A percentile compares a stretch with the other conserved stretches of the same genome.
Evolutionary conservation across 1,140 invertebrate species (phyloP).

Genomic region (Trichoplusia ni): DNA sequence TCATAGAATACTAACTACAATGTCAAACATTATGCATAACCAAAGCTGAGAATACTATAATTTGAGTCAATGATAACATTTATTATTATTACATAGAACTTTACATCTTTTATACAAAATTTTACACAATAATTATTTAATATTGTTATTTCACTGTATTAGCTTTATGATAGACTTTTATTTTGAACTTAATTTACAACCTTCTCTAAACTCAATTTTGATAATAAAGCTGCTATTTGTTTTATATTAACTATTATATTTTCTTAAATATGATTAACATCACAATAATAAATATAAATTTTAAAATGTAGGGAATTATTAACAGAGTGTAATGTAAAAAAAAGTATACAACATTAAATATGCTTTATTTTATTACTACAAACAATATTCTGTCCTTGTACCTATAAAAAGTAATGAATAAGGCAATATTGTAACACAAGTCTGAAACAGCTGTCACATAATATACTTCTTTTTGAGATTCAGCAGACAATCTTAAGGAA

Average conservation of each 20-base stretch:
- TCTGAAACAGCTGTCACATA: background rate
- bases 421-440: background rate
- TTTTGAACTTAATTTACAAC: too few species aligned
- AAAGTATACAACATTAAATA: too few species aligned
- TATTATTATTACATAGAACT: background rate
- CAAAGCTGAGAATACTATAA: conserved; percentile 19
- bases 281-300: background rate
- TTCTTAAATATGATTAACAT: background rate
- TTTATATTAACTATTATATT: too few species aligned
- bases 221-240: too few species aligned
- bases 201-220: too few species aligned
- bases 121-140: background rate
- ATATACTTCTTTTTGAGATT: conserved; percentile 7
- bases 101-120: background rate
- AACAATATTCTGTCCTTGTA: conserved; percentile 7
- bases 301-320: too few species aligned
- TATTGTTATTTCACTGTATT: background rate
- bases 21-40: conserved; percentile 17
- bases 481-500: conserved; percentile 1
- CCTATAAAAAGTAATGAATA: background rate
- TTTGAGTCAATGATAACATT: conserved; percentile 1
- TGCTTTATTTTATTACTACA: conserved; percentile 14
- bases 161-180: too few species aligned
- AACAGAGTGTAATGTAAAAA: too few species aligned
- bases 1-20: background rate